These are phyloP conservation scores for Strigamia maritima DNA, from an alignment of 2,888 invertebrate species.

Conservation along the genomic window DNA sequence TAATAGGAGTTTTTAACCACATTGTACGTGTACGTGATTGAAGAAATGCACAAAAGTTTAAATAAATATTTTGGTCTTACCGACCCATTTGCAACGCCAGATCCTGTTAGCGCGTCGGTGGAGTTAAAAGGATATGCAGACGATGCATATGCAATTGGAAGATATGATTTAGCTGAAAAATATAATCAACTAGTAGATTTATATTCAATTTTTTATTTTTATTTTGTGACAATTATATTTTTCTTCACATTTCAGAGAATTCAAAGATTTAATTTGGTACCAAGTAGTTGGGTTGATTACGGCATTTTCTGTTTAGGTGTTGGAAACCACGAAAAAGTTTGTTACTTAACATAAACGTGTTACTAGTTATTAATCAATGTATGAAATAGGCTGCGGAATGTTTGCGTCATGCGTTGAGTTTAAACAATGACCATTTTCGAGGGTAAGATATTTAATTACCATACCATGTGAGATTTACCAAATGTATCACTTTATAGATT, in stretches of 20 bases:
- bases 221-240: neutral
- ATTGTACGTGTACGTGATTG: constrained; percentile 1
- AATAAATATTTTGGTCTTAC: neutral
- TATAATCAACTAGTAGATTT: constrained; percentile 9
- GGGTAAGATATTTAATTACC: neutral
- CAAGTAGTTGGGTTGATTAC: constrained; percentile 7
- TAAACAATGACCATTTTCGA: neutral
- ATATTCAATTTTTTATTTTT: neutral
- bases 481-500: neutral
- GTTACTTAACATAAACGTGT: neutral
- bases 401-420: neutral
- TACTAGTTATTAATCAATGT: neutral
- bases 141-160: neutral
- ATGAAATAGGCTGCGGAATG: constrained; percentile 23
- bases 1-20: neutral
- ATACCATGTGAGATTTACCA: neutral
- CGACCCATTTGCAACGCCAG: neutral
- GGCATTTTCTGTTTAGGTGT: constrained; percentile 15
- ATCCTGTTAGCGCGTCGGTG: neutral
- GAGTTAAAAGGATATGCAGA: neutral
- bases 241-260: constrained; percentile 12
- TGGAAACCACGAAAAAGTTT: constrained; percentile 18
- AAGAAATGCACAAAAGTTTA: constrained; percentile 13
- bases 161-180: constrained; percentile 18
- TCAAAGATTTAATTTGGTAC: neutral